Base-by-base conservation (phyloP, 2,888 invertebrate genomes). In the Mesorhabditis sp. region DNA sequence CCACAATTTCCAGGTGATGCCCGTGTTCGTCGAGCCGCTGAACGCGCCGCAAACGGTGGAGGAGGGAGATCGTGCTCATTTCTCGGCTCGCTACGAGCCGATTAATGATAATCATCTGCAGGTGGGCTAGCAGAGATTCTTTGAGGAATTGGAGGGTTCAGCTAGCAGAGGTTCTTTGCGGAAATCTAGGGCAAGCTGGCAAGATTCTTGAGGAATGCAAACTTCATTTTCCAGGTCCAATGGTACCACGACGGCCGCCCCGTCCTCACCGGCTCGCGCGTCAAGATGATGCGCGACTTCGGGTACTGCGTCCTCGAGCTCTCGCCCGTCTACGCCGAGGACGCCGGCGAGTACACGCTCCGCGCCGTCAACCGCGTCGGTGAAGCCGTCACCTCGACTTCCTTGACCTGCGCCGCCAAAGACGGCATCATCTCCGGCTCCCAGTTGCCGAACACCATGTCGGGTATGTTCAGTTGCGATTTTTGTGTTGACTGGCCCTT, bases 251-350 rank as follows among this genome's bases (percentile, higher is more conserved):
- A 95, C 86, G 94, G 94, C 44, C 90, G 91, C 80, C 92, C 94
- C 45, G 91, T 95, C 83, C 92, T 92, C 3, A 93, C 93, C 7
- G 94, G 94, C 72, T 93, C 93, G 4, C 91, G 95, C 85, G 92
- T 95, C 78, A 95, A 95, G 87, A 95, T 95, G 0, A 94, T 95
- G 80, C 93, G 94, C 84, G 96, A 97, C 86, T 96, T 97, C 87
- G 96, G 97, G 69, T 95, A 94, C 86, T 95, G 96, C 5, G 95
- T 96, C 80, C 89, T 98, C 74, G 97, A 97, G 89, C 92, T 97
- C 70, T 91, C 93, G 65, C 95, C 94, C 74, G 93, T 95, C 71
- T 94, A 94, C 84, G 92, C 93, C 86, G 90, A 94, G 69, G 97
- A 97, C 86, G 92, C 76, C 43, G 84, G 84, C 66, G 83, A 83